phyloP scores from a whole-genome alignment of 1,140 invertebrate species.

The Sitophilus oryzae region DNA sequence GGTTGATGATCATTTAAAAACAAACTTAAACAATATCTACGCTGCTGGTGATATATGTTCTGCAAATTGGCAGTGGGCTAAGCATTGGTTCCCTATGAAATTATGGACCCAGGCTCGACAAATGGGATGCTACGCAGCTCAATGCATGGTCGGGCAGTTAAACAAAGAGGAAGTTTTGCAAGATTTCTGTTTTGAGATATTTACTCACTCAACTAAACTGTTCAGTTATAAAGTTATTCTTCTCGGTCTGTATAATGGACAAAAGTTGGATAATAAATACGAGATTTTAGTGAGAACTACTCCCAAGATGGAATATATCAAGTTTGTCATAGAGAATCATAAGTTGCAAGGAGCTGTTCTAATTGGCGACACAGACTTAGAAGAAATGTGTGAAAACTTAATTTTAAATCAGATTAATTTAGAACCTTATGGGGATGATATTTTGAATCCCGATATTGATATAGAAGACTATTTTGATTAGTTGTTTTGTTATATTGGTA shows the following conservation, averaged over 20 bases:
- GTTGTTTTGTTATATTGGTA: conserved; percentile 21
- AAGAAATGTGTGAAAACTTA: conserved; percentile 97
- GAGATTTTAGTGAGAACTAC: conserved; percentile 85
- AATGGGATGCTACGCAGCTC: conserved; percentile 92
- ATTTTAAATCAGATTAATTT: conserved; percentile 94
- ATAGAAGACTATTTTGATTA: conserved; percentile 99
- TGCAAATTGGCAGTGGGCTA: conserved; percentile 67
- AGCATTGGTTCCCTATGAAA: conserved; percentile 95
- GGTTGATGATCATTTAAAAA: conserved; percentile 84
- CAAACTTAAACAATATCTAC: conserved; percentile 72
- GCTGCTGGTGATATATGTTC: conserved; percentile 93
- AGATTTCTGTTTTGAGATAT: conserved; percentile 96
- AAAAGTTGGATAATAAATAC: conserved; percentile 76
- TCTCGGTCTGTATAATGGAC: conserved; percentile 90
- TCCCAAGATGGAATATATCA: conserved; percentile 80
- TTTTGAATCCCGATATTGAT: conserved; percentile 92
- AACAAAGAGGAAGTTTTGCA: conserved; percentile 57
- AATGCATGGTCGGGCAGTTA: conserved; percentile 72
- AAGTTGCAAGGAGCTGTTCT: conserved; percentile 87
- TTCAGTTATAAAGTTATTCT: conserved; percentile 94
- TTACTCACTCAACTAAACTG: conserved; percentile 92
- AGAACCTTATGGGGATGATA: conserved; percentile 79
- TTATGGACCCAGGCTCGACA: conserved; percentile 97
- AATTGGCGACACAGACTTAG: conserved; percentile 94
- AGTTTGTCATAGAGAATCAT: conserved; percentile 81